Evolutionary conservation across 2,888 invertebrate genomes (phyloP).

Genomic region (Heliconius aoede): DNA sequence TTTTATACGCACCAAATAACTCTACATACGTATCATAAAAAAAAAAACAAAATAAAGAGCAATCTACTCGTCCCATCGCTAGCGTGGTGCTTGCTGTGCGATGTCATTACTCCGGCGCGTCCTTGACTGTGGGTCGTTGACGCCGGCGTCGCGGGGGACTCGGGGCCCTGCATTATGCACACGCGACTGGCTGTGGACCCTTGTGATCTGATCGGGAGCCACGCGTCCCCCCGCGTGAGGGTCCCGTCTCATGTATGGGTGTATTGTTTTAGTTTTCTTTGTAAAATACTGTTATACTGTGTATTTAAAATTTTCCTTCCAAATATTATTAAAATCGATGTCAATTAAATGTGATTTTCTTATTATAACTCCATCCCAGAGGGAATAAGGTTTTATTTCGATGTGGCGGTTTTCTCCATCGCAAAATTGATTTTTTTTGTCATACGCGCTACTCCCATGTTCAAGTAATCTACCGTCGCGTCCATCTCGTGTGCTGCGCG

Average conservation of each 20-base stretch:
- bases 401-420: conserved; percentile 68
- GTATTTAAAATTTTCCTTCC: too few relatives aligned
- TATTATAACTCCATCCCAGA: conserved; percentile 66
- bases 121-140: conserved; percentile 77
- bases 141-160: conserved; percentile 68
- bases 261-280: neutral
- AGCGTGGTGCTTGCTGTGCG: conserved; percentile 39
- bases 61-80: conserved; percentile 33
- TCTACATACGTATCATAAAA: conserved; percentile 12
- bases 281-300: too few relatives aligned
- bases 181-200: conserved; percentile 60
- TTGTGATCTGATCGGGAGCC: conserved; percentile 61
- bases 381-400: conserved; percentile 78
- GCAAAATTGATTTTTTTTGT: conserved; percentile 68
- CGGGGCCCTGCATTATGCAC: conserved; percentile 59
- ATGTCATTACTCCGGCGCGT: conserved; percentile 55
- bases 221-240: conserved; percentile 53
- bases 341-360: conserved; percentile 60
- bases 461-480: conserved; percentile 49
- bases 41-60: conserved; percentile 35
- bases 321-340: neutral
- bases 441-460: conserved; percentile 62
- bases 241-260: conserved; percentile 23
- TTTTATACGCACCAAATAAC: neutral
- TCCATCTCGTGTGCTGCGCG: conserved; percentile 26